phyloP scores from a whole-genome alignment of 2,888 invertebrate species.

The Nysson spinosus region DNA sequence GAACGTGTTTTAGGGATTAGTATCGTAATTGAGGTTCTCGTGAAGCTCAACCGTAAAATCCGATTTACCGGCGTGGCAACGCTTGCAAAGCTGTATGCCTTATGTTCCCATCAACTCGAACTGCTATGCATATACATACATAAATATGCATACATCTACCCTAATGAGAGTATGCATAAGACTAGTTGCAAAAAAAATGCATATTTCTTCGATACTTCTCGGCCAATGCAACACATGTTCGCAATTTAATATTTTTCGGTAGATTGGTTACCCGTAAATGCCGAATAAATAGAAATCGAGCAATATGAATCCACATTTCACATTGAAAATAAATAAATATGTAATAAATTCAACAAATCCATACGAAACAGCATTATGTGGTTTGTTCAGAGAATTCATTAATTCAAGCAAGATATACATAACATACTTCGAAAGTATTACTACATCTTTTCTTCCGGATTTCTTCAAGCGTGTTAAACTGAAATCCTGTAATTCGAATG shows the following conservation, averaged over 20 bases:
- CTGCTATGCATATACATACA: background rate
- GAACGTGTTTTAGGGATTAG: slow-evolving; percentile 38
- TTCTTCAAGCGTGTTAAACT: too few relatives aligned
- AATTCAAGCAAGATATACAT: too few relatives aligned
- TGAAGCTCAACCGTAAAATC: slow-evolving; percentile 34
- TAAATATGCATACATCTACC: background rate
- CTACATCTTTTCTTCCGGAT: too few relatives aligned
- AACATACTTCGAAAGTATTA: too few relatives aligned
- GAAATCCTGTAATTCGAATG: too few relatives aligned
- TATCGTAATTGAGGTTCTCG: slow-evolving; percentile 38
- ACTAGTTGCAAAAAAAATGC: background rate
- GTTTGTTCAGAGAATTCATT: too few relatives aligned
- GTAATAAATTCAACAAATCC: too few relatives aligned
- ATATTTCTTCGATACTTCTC: background rate
- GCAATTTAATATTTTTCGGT: background rate
- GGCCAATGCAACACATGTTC: background rate
- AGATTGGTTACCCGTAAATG: too few relatives aligned
- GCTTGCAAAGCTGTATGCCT: slow-evolving; percentile 16
- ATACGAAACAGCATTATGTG: too few relatives aligned
- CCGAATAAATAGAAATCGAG: too few relatives aligned
- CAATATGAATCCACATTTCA: too few relatives aligned
- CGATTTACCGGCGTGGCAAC: slow-evolving; percentile 33
- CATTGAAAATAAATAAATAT: too few relatives aligned
- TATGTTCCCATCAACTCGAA: slow-evolving; percentile 5
- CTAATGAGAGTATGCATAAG: slow-evolving; percentile 4